Percentiles rank a stretch among this genome's conserved stretches.
These are phyloP conservation scores for Xyrichtys novacula DNA, from an alignment of 2,797 vertebrate species.

Conservation along the genomic window DNA sequence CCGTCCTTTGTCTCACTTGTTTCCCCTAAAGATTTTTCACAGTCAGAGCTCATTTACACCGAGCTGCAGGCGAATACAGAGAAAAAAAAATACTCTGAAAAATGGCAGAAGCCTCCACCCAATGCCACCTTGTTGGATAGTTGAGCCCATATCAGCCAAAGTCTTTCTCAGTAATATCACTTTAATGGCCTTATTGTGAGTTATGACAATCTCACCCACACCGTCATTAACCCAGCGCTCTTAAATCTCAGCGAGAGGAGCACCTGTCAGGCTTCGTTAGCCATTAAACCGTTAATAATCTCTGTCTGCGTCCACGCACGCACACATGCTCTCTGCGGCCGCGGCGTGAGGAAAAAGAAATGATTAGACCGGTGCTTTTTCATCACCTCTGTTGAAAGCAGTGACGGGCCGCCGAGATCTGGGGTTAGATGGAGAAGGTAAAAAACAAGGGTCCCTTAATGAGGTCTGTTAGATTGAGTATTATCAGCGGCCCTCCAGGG, in stretches of 20 bases:
- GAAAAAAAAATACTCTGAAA: conserved; percentile 25
- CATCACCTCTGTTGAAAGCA: conserved; percentile 52
- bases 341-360: conserved; percentile 26
- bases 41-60: conserved; percentile 52
- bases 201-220: conserved; percentile 82
- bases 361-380: conserved; percentile 55
- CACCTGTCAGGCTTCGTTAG: conserved; percentile 80
- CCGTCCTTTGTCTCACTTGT: conserved; percentile 31
- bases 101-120: conserved; percentile 27
- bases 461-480: conserved; percentile 77
- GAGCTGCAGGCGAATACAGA: conserved; percentile 56
- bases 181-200: conserved; percentile 84
- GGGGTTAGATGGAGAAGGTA: conserved; percentile 60
- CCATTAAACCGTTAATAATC: conserved; percentile 82
- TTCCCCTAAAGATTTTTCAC: conserved; percentile 25
- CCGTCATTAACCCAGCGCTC: conserved; percentile 76
- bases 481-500: conserved; percentile 70
- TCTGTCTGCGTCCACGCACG: conserved; percentile 19
- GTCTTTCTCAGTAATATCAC: conserved; percentile 76
- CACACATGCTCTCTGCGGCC: conserved; percentile 11
- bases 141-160: conserved; percentile 73
- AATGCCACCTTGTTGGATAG: conserved; percentile 70
- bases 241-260: conserved; percentile 79
- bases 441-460: conserved; percentile 75
- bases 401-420: conserved; percentile 40